Base-by-base conservation (phyloP, 2,113 vertebrate species). In the Oncorhynchus keta region DNA sequence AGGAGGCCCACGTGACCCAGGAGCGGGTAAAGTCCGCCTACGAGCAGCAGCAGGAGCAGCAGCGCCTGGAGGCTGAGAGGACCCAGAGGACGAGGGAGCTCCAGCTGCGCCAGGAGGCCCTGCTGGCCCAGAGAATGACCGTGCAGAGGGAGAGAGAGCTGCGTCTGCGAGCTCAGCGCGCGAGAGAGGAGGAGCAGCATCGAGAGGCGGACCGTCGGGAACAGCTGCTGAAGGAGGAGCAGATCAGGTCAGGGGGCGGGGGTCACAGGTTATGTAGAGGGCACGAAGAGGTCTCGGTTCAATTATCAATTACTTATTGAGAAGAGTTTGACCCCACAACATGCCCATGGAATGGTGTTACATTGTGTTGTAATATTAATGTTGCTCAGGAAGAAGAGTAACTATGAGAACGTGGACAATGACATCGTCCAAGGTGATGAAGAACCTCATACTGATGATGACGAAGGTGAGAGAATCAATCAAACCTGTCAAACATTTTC, bases 1-100 rank as follows among this genome's bases (percentile, higher is more conserved):
- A 76, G 16, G 80, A 80, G 74, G 72, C 70, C 0, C 81, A 64
- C 51, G 51, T 55, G 5, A 71, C 61, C 73, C 81, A 81, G 78
- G 81, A 74, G 26, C 81, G 9, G 0, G 76, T 75, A 22, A 96
- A 91, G 61, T 90, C 95, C 0, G 88, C 94, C 0, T 97, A 96
- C 0, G 96, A 97, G 85, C 93, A 97, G 73, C 97, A 97, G 81
- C 85, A 95, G 86, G 95, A 97, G 78, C 96, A 97, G 92, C 96
- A 95, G 86, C 95, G 84, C 0, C 84, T 97, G 67, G 96, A 92
- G 1, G 93, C 79, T 0, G 90, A 76, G 78, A 87, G 87, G 84
- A 92, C 88, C 0, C 93, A 95, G 81, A 94, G 96, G 90, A 94
- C 92, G 71, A 69, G 69, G 74, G 87, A 85, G 76, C 92, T 96